These are phyloP conservation scores for Cyprinus carpio DNA, from an alignment of 2,113 vertebrate genomes.

Conservation along the genomic window DNA sequence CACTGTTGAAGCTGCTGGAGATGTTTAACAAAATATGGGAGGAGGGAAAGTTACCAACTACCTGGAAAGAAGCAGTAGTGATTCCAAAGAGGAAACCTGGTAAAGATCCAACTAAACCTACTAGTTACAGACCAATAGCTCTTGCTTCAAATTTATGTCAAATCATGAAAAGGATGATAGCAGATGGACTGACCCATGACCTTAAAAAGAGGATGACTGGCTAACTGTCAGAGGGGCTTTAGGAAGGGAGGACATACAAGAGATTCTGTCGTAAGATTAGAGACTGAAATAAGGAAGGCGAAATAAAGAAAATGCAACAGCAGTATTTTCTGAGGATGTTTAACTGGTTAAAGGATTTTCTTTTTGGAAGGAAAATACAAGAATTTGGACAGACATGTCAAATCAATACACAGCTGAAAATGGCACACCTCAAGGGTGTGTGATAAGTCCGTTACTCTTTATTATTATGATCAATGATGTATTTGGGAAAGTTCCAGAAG, in stretches of 20 bases:
- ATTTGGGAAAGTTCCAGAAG: too few relatives aligned
- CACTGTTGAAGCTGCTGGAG: background rate
- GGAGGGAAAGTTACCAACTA: background rate
- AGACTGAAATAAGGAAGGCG: background rate
- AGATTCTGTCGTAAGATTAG: too few relatives aligned
- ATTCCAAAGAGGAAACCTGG: constrained; percentile 30
- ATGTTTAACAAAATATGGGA: constrained; percentile 13
- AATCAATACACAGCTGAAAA: background rate
- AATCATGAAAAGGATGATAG: too few relatives aligned
- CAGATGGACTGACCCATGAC: too few relatives aligned
- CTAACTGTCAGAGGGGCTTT: too few relatives aligned
- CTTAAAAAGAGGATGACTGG: too few relatives aligned
- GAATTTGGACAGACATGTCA: background rate
- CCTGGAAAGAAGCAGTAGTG: background rate
- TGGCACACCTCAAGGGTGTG: background rate
- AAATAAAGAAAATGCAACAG: too few relatives aligned
- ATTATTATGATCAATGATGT: too few relatives aligned
- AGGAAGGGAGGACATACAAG: too few relatives aligned
- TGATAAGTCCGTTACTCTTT: too few relatives aligned
- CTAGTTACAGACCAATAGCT: background rate
- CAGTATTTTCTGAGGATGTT: background rate
- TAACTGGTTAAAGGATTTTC: constrained; percentile 7
- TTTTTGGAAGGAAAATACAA: background rate
- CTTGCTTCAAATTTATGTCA: too few relatives aligned
- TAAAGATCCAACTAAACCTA: too few relatives aligned